phyloP scores from a whole-genome alignment of 1,140 invertebrate genomes.

The Lysiphlebus fabarum region DNA sequence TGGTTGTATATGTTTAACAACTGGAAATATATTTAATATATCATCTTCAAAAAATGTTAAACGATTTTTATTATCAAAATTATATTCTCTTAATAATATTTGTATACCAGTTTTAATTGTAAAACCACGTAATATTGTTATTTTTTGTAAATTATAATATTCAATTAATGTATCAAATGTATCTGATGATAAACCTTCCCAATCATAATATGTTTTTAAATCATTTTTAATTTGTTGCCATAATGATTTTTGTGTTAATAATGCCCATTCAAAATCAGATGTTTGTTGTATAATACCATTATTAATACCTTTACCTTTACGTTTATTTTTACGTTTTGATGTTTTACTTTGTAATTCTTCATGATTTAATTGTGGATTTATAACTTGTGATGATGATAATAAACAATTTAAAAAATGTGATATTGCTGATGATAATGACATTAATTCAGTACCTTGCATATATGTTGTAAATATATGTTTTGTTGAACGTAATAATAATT shows the following conservation, averaged over 20 bases:
- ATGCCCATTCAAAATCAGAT: conserved; percentile 74
- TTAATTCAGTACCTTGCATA: conserved; percentile 85
- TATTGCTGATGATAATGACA: conserved; percentile 82
- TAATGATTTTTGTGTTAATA: conserved; percentile 75
- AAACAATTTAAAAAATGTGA: conserved; percentile 96
- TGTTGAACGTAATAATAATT: conserved; percentile 80
- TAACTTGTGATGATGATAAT: conserved; percentile 68
- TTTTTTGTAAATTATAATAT: conserved; percentile 82
- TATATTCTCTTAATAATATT: conserved; percentile 87
- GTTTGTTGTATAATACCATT: conserved; percentile 58
- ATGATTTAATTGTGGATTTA: conserved; percentile 62
- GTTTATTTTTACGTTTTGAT: conserved; percentile 65
- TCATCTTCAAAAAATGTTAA: conserved; percentile 90
- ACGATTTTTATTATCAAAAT: conserved; percentile 84
- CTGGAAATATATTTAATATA: conserved; percentile 93
- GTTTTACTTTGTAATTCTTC: conserved; percentile 67
- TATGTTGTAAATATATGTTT: conserved; percentile 93
- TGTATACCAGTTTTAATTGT: conserved; percentile 85
- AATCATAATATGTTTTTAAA: conserved; percentile 82
- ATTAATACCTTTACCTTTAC: conserved; percentile 63
- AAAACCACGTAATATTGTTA: conserved; percentile 82
- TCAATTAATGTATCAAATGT: conserved; percentile 76
- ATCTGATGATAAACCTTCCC: conserved; percentile 71
- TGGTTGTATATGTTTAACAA: conserved; percentile 97
- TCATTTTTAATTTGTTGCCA: conserved; percentile 88